Conservation (phyloP, 2,797 vertebrate genomes). For the Chloroceryle inda region DNA sequence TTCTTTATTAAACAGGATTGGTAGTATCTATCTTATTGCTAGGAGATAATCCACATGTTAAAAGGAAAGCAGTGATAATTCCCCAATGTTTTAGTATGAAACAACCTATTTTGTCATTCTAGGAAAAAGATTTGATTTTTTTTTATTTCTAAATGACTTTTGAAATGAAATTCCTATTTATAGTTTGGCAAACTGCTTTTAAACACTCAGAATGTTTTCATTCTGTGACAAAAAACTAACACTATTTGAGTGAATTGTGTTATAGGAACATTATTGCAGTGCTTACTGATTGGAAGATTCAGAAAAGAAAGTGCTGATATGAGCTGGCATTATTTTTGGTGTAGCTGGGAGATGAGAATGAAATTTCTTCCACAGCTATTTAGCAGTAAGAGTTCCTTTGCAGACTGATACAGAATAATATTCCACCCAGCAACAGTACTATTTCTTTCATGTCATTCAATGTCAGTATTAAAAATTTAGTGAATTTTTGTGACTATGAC, state of each 20-base stretch:
- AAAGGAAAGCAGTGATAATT: not conserved
- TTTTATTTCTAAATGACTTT: not conserved
- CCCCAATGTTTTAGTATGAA: not conserved
- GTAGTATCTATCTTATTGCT: not conserved
- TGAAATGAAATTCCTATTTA: not conserved
- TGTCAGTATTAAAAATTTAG: not conserved
- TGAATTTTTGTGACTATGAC: not conserved
- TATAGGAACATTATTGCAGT: not conserved
- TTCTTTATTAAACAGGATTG: not conserved
- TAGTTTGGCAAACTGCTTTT: not conserved
- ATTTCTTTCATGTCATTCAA: not conserved
- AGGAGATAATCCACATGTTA: not conserved
- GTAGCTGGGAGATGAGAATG: not conserved
- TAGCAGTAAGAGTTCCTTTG: not conserved
- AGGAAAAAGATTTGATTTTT: accelerated
- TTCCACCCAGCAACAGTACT: not conserved
- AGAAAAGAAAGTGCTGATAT: not conserved
- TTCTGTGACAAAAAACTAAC: not conserved
- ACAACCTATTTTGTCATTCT: not conserved
- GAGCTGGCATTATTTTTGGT: not conserved
- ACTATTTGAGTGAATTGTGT: not conserved
- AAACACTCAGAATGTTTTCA: not conserved
- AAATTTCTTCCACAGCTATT: not conserved
- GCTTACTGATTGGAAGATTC: not conserved
- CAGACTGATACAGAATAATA: not conserved